Base-by-base conservation (phyloP, 2,888 invertebrate genomes). In the Brenthis hecate region DNA sequence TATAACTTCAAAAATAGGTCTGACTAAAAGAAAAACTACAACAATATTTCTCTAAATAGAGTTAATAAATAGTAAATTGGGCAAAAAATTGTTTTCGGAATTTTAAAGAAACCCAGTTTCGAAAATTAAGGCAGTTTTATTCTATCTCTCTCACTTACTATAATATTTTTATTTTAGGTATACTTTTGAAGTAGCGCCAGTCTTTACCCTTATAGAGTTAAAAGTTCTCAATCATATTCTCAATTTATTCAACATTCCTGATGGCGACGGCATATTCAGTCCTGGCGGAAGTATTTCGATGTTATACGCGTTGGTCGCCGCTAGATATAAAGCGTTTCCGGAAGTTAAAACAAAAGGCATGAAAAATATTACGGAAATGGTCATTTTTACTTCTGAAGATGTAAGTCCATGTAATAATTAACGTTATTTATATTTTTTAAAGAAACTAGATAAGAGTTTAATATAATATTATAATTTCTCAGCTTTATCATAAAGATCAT, bases 261-360 rank as follows among this genome's bases (percentile, higher is more conserved):
- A 94, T 28, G 96, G 95, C 0, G 97, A 97, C 80, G 97, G 97
- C 1, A 96, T 97, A 62, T 95, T 96, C 79, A 93, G 95, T 56
- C 96, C 97, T 5, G 97, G 97, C 23, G 97, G 97, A 2, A 97
- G 97, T 60, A 90, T 96, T 55, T 95, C 96, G 3, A 96, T 97
- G 84, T 94, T 97, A 93, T 96, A 97, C 79, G 96, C 94, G 0
- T 91, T 97, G 77, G 95, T 95, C 0, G 86, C 96, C 11, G 97
- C 97, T 0, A 93, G 97, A 69, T 96, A 94, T 78, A 93, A 93
- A 70, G 88, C 89, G 43, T 94, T 94, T 69, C 97, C 97, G 0
- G 91, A 95, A 5, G 93, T 95, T 1, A 97, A 97, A 81, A 87
- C 88, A 0, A 94, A 94, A 71, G 97, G 96, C 2, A 85, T 96